A percentile compares a stretch with the other conserved stretches of the same genome.
phyloP scores from a whole-genome alignment of 1,140 invertebrate species.

The Heliconius melpomene region DNA sequence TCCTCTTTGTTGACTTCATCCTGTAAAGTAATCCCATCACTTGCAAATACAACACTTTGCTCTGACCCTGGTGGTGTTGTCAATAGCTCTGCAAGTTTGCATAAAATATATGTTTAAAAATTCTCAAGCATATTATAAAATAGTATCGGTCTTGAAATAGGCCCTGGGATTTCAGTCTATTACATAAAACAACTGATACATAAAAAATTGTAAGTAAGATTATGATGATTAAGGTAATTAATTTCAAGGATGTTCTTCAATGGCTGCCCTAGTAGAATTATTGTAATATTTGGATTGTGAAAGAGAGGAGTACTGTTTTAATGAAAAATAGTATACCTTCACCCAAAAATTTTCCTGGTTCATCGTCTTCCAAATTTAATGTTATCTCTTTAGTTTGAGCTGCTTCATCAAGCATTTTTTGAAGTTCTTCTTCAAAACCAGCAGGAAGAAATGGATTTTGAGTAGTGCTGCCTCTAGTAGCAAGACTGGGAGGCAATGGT shows the following conservation, averaged over 20 bases:
- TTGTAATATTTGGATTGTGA: neutral
- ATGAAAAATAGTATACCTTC: constrained; percentile 60
- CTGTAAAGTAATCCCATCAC: constrained; percentile 66
- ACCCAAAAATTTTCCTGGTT: constrained; percentile 74
- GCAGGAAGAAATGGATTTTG: constrained; percentile 77
- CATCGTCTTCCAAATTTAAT: constrained; percentile 62
- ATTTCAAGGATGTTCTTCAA: neutral
- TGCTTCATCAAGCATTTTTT: constrained; percentile 61
- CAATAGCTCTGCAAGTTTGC: constrained; percentile 21
- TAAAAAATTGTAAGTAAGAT: neutral
- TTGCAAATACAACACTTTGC: constrained; percentile 64
- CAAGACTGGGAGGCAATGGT: constrained; percentile 69
- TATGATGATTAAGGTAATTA: neutral
- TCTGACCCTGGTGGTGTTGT: constrained; percentile 62
- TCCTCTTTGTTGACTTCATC: constrained; percentile 47
- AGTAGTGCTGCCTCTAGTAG: constrained; percentile 70
- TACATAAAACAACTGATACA: too few species aligned
- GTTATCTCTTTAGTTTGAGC: constrained; percentile 49
- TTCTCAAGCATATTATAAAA: neutral
- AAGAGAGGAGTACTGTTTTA: neutral
- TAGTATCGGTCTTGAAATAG: too few species aligned
- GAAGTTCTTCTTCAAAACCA: constrained; percentile 73
- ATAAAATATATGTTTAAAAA: neutral
- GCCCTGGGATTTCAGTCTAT: too few species aligned
- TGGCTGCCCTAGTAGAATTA: neutral